phyloP scores from a whole-genome alignment of 2,888 invertebrate species.

The Chymomyza fuscimana region DNA sequence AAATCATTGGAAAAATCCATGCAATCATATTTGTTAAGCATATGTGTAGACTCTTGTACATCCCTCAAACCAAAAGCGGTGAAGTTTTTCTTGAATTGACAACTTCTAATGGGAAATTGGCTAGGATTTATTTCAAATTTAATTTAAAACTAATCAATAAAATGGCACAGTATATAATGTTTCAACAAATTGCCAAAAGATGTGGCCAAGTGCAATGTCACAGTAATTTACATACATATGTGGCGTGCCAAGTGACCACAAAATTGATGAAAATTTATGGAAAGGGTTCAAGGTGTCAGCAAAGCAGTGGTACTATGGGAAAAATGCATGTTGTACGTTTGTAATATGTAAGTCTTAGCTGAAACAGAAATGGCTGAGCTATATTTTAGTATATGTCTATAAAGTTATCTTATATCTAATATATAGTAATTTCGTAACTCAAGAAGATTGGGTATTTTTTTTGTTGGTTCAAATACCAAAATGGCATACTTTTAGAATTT shows the following conservation, averaged over 20 bases:
- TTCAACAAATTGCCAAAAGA: conserved; percentile 68
- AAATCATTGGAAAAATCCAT: conserved; percentile 57
- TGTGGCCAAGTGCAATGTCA: conserved; percentile 72
- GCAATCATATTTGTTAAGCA: conserved; percentile 32
- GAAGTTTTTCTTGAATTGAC: conserved; percentile 60
- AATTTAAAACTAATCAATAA: conserved; percentile 70
- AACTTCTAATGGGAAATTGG: conserved; percentile 68
- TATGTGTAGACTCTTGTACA: conserved; percentile 11
- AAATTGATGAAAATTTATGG: conserved; percentile 68
- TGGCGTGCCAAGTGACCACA: conserved; percentile 23
- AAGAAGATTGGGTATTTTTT: too few relatives aligned
- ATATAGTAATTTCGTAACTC: too few relatives aligned
- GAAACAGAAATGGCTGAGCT: too few relatives aligned
- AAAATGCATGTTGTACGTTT: background rate
- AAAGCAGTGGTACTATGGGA: conserved; percentile 49
- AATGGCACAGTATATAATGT: conserved; percentile 36
- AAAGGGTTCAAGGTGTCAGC: conserved; percentile 66
- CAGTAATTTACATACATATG: conserved; percentile 65
- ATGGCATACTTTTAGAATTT: too few relatives aligned
- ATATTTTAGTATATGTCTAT: too few relatives aligned
- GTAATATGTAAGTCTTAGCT: background rate
- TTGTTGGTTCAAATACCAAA: too few relatives aligned
- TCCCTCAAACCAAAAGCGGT: conserved; percentile 25
- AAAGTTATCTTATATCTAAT: too few relatives aligned
- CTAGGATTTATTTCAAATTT: conserved; percentile 60